Conservation (phyloP, 2,888 invertebrate genomes). For the Xanthia togata region DNA sequence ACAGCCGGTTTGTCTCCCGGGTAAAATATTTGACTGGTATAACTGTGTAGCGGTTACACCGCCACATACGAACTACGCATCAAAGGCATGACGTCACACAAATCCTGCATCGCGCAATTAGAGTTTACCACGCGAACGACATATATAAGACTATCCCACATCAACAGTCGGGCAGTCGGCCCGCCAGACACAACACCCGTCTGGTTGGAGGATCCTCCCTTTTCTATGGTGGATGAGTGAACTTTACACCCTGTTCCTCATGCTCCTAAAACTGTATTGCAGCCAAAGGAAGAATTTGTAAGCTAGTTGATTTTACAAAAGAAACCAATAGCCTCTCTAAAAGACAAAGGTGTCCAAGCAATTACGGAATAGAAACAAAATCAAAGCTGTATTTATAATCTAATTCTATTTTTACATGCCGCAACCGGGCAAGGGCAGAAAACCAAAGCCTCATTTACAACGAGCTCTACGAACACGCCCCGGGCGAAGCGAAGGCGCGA, state of each 20-base stretch:
- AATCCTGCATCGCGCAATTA: too few species aligned
- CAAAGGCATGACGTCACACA: too few species aligned
- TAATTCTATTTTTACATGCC: constrained; percentile 55
- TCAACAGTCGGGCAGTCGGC: too few species aligned
- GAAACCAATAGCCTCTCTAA: background rate
- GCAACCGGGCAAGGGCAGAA: constrained; percentile 58
- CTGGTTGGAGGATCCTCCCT: too few species aligned
- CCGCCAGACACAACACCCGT: too few species aligned
- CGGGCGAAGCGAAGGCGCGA: constrained; percentile 65
- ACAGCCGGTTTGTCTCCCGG: background rate
- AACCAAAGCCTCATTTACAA: constrained; percentile 62
- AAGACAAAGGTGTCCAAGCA: background rate
- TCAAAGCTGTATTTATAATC: background rate
- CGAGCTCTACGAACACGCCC: constrained; percentile 54
- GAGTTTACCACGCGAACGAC: too few species aligned
- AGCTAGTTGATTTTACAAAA: background rate
- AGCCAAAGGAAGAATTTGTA: background rate
- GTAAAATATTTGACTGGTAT: background rate
- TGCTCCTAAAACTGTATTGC: too few species aligned
- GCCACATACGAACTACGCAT: too few species aligned
- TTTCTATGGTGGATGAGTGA: too few species aligned
- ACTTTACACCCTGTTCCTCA: too few species aligned
- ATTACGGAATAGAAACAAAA: background rate
- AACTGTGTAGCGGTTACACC: too few species aligned
- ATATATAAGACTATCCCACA: too few species aligned